Conservation (phyloP, 1,140 invertebrate genomes). For the Drosophila melanica region DNA sequence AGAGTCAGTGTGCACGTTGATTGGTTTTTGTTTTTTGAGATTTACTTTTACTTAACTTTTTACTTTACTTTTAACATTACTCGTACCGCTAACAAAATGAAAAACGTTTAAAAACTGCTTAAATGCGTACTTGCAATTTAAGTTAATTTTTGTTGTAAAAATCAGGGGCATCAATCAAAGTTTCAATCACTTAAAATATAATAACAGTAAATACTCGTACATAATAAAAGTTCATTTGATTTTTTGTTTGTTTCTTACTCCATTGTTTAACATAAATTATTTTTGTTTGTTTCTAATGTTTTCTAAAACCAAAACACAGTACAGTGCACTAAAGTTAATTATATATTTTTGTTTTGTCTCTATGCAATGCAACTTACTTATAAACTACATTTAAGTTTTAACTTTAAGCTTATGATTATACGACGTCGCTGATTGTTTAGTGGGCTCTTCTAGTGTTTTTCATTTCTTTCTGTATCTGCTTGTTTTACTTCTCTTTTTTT, state of each 20-base stretch:
- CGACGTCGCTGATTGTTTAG: constrained; percentile 80
- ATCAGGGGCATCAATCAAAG: constrained; percentile 58
- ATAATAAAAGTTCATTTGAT: constrained; percentile 62
- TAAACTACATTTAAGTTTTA: constrained; percentile 66
- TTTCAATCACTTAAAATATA: constrained; percentile 76
- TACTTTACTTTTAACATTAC: constrained; percentile 34
- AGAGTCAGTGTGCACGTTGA: constrained; percentile 45
- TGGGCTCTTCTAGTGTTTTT: constrained; percentile 55
- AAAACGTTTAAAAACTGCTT: constrained; percentile 68
- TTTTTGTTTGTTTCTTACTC: constrained; percentile 48
- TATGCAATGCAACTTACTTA: constrained; percentile 69
- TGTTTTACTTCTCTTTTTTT: constrained; percentile 35
- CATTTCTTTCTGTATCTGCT: constrained; percentile 16
- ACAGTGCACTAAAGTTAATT: constrained; percentile 71
- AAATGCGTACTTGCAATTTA: constrained; percentile 57
- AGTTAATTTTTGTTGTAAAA: constrained; percentile 49
- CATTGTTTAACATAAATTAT: constrained; percentile 50
- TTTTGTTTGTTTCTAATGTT: constrained; percentile 59
- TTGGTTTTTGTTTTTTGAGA: constrained; percentile 29
- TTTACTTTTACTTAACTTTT: constrained; percentile 6
- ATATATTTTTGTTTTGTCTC: constrained; percentile 32
- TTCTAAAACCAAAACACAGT: constrained; percentile 83
- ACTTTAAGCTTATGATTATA: constrained; percentile 76
- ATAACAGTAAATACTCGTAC: constrained; percentile 78
- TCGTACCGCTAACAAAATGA: constrained; percentile 64